Evolutionary conservation across 2,113 vertebrate genomes (phyloP), one percentile per base, ranked within the genome.

Genomic region (Lipotes vexillifer): DNA sequence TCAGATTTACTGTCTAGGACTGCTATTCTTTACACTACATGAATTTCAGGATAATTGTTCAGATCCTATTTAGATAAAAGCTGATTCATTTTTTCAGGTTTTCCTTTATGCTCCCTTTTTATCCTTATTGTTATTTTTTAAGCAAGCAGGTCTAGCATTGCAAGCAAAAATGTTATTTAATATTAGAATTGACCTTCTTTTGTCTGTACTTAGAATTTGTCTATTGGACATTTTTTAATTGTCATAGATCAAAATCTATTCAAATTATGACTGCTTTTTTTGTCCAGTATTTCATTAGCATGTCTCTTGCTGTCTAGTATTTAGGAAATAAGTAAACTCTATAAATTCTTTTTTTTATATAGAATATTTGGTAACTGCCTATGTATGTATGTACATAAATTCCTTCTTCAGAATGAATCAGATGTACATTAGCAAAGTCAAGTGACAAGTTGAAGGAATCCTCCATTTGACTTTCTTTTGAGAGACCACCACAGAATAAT

Each of bases 41-140:
- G 97, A 74, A 98, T 96, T 96, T 97, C 9, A 87, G 94, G 96
- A 78, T 94, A 98, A 92, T 98, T 97, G 14, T 8, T 97, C 92
- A 97, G 96, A 87, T 98, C 66, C 61, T 98, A 15, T 97, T 98
- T 98, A 59, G 23, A 96, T 97, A 96, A 97, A 98, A 98, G 93
- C 74, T 57, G 44, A 96, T 93, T 97, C 89, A 96, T 93, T 71
- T 80, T 96, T 98, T 96, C 95, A 96, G 66, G 4, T 93, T 90
- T 95, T 69, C 46, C 41, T 63, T 90, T 97, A 97, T 65, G 0
- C 66, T 96, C 68, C 36, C 0, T 87, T 90, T 97, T 97, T 86
- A 80, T 86, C 92, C 14, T 80, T 44, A 41, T 87, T 89, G 38
- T 75, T 80, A 23, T 90, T 46, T 78, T 94, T 65, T 36, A 66